Conservation (phyloP, 2,113 vertebrate genomes). For the Origma solitaria region DNA sequence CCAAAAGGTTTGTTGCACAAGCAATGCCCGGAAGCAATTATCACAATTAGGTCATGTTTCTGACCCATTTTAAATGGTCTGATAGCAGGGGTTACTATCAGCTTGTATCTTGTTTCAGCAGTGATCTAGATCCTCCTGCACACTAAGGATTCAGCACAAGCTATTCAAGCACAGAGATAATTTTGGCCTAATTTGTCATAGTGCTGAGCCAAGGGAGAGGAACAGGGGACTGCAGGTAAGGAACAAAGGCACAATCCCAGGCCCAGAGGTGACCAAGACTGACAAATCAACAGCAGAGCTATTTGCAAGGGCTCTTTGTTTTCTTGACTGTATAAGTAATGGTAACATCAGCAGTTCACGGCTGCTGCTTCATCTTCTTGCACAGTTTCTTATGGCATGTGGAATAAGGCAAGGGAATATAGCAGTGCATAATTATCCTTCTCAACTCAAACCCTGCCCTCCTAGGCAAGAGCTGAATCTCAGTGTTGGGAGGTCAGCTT, state of each 20-base stretch:
- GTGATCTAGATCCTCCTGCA: neutral
- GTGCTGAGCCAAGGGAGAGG: neutral
- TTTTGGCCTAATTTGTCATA: neutral
- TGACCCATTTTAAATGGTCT: neutral
- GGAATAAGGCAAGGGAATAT: neutral
- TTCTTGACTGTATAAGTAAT: neutral
- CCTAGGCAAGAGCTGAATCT: neutral
- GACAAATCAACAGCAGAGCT: neutral
- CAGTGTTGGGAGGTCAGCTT: neutral
- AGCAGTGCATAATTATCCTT: neutral
- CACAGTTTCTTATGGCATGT: neutral
- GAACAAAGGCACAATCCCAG: neutral
- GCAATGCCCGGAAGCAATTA: constrained; percentile 26
- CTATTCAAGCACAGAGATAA: neutral
- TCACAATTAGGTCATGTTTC: neutral
- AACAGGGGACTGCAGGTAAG: neutral
- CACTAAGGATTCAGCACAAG: neutral
- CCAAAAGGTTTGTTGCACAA: neutral
- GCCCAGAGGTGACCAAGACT: neutral
- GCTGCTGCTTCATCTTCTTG: neutral
- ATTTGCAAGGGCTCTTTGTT: neutral
- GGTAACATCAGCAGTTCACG: neutral
- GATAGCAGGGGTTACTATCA: neutral
- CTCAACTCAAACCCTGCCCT: neutral
- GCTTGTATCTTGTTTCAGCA: neutral